Percentiles rank a stretch among this genome's conserved stretches.
Evolutionary conservation across 2,888 invertebrate genomes (phyloP).

Genomic region (Cheilosia variabilis): DNA sequence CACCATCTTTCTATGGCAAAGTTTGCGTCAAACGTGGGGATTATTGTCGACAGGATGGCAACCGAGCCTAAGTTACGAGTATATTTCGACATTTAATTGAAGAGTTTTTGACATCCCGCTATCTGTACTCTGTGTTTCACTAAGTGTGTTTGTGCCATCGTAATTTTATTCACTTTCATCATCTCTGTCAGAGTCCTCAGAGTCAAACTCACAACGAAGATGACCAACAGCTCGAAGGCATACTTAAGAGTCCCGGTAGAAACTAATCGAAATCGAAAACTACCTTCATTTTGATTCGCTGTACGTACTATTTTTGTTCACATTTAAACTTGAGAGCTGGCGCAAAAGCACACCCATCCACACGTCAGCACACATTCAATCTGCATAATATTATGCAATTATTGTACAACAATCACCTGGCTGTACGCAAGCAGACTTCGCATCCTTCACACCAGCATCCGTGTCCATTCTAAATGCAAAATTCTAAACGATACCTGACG

Average conservation of each 20-base stretch:
- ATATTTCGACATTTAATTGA: too few relatives aligned
- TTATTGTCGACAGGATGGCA: conserved; percentile 1
- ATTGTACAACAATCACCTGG: conserved; percentile 19
- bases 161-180: not conserved
- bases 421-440: not conserved
- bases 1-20: conserved; percentile 26
- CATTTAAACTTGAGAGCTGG: conserved; percentile 10
- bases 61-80: too few relatives aligned
- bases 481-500: conserved; percentile 40
- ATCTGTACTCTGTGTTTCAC: too few relatives aligned
- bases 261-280: conserved; percentile 10
- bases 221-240: not conserved
- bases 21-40: conserved; percentile 42
- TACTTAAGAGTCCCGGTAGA: not conserved
- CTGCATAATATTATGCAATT: conserved; percentile 29
- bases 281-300: not conserved
- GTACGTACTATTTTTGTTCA: conserved; percentile 34
- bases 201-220: not conserved
- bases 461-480: conserved; percentile 30
- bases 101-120: too few relatives aligned
- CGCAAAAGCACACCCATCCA: conserved; percentile 1
- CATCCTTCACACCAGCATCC: not conserved
- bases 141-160: too few relatives aligned
- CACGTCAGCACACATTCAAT: conserved; percentile 5
- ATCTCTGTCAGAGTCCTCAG: not conserved